Evolutionary conservation across 2,888 invertebrate species (phyloP).

Genomic region (Drosophila picticornis): DNA sequence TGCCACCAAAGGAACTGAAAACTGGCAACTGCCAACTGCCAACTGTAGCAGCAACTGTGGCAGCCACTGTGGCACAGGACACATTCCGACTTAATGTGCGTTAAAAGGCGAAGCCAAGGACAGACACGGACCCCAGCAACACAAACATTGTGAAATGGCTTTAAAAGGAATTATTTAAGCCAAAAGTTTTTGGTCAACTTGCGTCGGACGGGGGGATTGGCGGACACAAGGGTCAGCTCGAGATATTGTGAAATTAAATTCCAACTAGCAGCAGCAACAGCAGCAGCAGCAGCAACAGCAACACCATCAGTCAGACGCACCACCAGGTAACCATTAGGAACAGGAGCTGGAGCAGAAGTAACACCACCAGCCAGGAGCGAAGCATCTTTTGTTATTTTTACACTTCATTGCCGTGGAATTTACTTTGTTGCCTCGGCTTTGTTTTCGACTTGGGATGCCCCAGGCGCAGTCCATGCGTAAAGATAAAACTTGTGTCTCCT

Average conservation of each 20-base stretch:
- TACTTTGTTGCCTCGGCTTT: constrained; percentile 73
- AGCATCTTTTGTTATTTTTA: constrained; percentile 78
- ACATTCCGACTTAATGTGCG: constrained; percentile 79
- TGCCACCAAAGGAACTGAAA: constrained; percentile 65
- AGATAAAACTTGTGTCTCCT: constrained; percentile 77
- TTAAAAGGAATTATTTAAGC: constrained; percentile 79
- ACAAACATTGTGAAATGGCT: constrained; percentile 49
- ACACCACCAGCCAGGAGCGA: constrained; percentile 6
- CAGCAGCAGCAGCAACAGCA: constrained; percentile 16
- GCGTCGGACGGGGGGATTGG: background rate
- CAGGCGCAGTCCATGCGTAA: constrained; percentile 74
- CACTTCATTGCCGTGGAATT: constrained; percentile 80
- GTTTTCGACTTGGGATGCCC: constrained; percentile 69
- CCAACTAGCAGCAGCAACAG: constrained; percentile 58
- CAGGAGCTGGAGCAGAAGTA: background rate
- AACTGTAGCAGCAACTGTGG: constrained; percentile 25
- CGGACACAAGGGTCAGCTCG: background rate
- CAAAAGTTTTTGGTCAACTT: constrained; percentile 73
- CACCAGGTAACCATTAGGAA: constrained; percentile 16
- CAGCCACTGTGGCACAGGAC: constrained; percentile 47
- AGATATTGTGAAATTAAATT: constrained; percentile 77
- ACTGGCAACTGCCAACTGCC: constrained; percentile 23
- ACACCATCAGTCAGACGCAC: background rate
- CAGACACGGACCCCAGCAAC: constrained; percentile 23
- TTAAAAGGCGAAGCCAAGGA: constrained; percentile 63